Base-by-base conservation (phyloP, 2,888 invertebrate species). In the Tanytarsus gracilentus region DNA sequence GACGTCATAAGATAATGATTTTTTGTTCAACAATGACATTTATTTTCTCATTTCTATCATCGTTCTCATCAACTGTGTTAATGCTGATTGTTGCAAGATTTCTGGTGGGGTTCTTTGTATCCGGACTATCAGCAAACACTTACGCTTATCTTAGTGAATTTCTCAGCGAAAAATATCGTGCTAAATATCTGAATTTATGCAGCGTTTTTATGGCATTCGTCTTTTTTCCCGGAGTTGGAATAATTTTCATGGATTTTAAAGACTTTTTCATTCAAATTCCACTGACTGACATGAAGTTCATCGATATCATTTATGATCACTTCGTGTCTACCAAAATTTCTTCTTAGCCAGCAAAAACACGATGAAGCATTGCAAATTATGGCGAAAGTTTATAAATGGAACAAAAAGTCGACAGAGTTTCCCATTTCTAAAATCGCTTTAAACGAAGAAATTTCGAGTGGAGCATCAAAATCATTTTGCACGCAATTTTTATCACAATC, bases 291-390 rank as follows among this genome's bases (percentile, higher is more conserved):
- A 1, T 40, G 21, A 27, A 25, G 16, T 39, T 61, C 27, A 14
- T 25, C 0, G n/a, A n/a, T n/a, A n/a, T n/a, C n/a, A n/a, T n/a
- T n/a, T n/a, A 11, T 68, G 77, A 6, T 75, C 76, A 48, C 77
- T 84, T 11, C 88, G 89, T 0, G 91, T 91, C 69, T 90, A 63
- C 90, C 91, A 0, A 87, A 88, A 71, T 91, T 84, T 69, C 73
- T 84, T 40, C 76, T 83, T 36, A 79, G 83, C 0, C 80, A 79
- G 58, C 83, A 84, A 0, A 72, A 77, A 60, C 71, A 76, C 1
- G 77, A 79, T 0, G 76, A 77, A 40, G 83, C 87, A 1, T 68
- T 88, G 51, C 65, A 69, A 39, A 77, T 84, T 26, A 68, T 90
- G 30, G 75, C 76, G 60, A 68, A 67, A 3, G 83, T 88, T 63